Evolutionary conservation across 2,797 vertebrate genomes (phyloP), one percentile per base, ranked within the genome.

Genomic region (Anisognathus igniventris): DNA sequence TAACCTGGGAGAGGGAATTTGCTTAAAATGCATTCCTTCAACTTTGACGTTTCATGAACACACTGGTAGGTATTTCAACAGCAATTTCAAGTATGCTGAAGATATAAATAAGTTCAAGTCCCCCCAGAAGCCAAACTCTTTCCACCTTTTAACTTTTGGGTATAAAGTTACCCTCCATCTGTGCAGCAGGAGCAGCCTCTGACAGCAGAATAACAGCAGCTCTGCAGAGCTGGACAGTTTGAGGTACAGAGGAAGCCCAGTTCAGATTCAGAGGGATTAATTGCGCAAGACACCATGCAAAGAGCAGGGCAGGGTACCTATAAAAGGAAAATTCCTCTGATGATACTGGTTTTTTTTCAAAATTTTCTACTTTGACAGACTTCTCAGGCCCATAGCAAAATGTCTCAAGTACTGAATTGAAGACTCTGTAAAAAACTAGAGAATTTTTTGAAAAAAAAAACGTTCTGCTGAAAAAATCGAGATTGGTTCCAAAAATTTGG

Each of bases 11-110:
- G 31, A 86, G 39, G 16, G 35, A 56, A 65, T 87, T 83, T 77
- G n/a, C 74, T 84, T 74, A 61, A 83, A 88, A 89, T 24, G 9
- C 61, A 89, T 85, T 92, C 86, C 27, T 90, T 83, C 57, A 61
- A 7, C 57, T 89, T 71, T 31, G 51, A 35, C 4, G 2, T 80
- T 61, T 77, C 64, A 44, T 61, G 42, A 93, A 86, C 58, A 71
- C 27, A 57, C 20, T 40, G 57, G n/a, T 7, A 71, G 85, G 35
- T 67, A 83, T 86, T 94, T 92, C 65, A 86, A 85, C 37, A 74
- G 37, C 39, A 57, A 40, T 61, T 91, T 86, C 58, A 88, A 74
- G 71, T 27, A 71, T 40, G 12, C 30, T 71, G n/a, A 85, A 82
- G 48, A 75, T 8, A n/a, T 17, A 74, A 89, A 70, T 27, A 71